A percentile compares a stretch with the other conserved stretches of the same genome.
Conservation (phyloP, 2,113 vertebrate species). For the Oreocharis arfaki region DNA sequence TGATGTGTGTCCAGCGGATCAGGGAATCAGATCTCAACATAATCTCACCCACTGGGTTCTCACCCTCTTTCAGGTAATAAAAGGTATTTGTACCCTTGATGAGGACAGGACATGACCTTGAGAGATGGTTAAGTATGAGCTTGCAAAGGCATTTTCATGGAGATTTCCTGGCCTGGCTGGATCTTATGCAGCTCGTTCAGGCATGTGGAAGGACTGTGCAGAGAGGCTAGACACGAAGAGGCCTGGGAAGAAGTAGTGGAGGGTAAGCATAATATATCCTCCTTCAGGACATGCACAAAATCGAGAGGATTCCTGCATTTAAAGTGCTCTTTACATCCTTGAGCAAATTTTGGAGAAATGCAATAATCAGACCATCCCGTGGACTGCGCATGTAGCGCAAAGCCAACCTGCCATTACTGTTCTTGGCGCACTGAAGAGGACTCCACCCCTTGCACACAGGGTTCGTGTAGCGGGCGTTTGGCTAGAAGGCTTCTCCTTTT, state of each 20-base stretch:
- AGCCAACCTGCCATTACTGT: not conserved
- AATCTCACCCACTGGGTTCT: not conserved
- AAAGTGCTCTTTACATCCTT: not conserved
- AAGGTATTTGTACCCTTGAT: not conserved
- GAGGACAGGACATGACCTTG: not conserved
- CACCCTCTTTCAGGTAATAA: not conserved
- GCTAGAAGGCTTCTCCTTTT: not conserved
- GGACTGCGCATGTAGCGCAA: not conserved
- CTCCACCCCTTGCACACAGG: not conserved
- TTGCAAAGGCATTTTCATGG: not conserved
- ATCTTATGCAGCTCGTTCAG: not conserved
- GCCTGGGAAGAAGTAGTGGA: not conserved
- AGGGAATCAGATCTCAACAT: not conserved
- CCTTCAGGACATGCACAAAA: not conserved
- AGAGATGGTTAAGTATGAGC: not conserved
- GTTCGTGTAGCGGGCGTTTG: accelerated
- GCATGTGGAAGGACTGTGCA: not conserved
- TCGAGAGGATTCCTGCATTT: not conserved
- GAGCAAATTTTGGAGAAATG: not conserved
- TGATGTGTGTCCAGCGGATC: not conserved
- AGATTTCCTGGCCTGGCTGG: not conserved
- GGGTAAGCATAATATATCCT: not conserved
- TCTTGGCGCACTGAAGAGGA: not conserved
- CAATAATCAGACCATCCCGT: not conserved
- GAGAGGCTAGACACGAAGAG: not conserved